Conservation (phyloP, 2,797 vertebrate genomes). For the Caiman crocodilus region DNA sequence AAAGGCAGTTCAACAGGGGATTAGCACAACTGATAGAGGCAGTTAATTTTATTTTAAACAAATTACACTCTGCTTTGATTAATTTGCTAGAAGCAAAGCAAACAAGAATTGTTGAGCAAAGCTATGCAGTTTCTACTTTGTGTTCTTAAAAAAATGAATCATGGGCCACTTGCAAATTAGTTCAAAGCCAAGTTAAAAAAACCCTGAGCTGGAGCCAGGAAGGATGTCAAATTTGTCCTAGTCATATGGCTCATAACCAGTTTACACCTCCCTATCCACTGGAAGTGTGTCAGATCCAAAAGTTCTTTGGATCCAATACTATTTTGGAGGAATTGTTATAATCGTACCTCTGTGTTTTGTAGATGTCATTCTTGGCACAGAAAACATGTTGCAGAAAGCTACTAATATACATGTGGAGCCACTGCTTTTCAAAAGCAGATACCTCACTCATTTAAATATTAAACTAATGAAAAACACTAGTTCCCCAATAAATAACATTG, state of each 20-base stretch:
- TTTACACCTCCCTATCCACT: fast-evolving
- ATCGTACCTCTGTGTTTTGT: slow-evolving; percentile 2
- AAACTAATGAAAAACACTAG: slow-evolving; percentile 5
- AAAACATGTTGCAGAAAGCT: slow-evolving; percentile 1
- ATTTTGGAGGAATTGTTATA: slow-evolving; percentile 22
- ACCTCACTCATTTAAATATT: slow-evolving; percentile 10
- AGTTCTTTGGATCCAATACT: slow-evolving; percentile 3
- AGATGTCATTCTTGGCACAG: not conserved
- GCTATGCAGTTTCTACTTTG: slow-evolving; percentile 57
- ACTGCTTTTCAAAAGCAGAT: slow-evolving; percentile 21
- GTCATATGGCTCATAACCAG: not conserved
- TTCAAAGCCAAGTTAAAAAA: slow-evolving; percentile 51
- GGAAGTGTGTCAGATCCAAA: not conserved
- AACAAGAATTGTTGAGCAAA: slow-evolving; percentile 52
- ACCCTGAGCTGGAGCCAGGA: slow-evolving; percentile 46
- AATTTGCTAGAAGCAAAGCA: slow-evolving; percentile 66
- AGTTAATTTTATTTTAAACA: slow-evolving; percentile 65
- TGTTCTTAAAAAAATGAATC: slow-evolving; percentile 67
- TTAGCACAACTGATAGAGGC: slow-evolving; percentile 34
- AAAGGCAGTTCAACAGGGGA: slow-evolving; percentile 48
- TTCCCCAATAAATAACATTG: not conserved
- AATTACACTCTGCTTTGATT: slow-evolving; percentile 68
- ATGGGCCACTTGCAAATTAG: slow-evolving; percentile 53
- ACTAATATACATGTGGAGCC: not conserved
- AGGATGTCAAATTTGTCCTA: slow-evolving; percentile 13